Evolutionary conservation across 2,113 vertebrate genomes (phyloP), one percentile per base, ranked within the genome.

Genomic region (Bombycilla garrulus): DNA sequence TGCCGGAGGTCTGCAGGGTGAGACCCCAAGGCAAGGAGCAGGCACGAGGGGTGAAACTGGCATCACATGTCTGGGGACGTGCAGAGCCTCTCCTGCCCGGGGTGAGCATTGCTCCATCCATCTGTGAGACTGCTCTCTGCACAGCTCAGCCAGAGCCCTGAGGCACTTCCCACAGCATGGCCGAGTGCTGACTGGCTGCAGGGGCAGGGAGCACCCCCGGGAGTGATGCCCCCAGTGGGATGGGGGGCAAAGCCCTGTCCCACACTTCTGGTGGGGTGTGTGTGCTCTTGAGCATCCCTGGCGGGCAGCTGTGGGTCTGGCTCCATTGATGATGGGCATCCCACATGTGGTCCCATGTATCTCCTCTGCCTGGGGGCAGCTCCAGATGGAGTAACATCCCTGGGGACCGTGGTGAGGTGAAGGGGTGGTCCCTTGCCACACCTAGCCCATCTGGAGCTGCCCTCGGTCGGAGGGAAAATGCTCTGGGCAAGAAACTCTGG

Each of bases 11-110:
- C 85, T 85, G 28, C 33, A 26, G 24, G 31, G 19, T 70, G 47
- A 92, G 40, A 79, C 16, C 36, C 44, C 58, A 72, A n/a, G 48
- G 58, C 54, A 62, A 73, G 35, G 62, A 72, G 40, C 44, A 15
- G 67, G 57, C 51, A 70, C 31, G 47, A 86, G 38, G 36, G 47
- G 29, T 78, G 58, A 31, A 54, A 73, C 42, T 2, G 3, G 28
- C 0, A 3, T 61, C 3, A 3, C 0, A 0, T 54, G 47, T 47
- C 17, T n/a, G 21, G 61, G 73, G 69, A 70, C 0, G 0, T 65
- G 56, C 36, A 60, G 56, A 40, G 12, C n/a, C 36, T 87, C 25
- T 95, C 25, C 36, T 72, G 74, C 38, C 80, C 0, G 0, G 44
- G 31, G 33, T 2, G 1, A 44, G n/a, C 3, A 1, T 76, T 77